phyloP scores from a whole-genome alignment of 2,888 invertebrate species.

The Hirtodrosophila histrioides region DNA sequence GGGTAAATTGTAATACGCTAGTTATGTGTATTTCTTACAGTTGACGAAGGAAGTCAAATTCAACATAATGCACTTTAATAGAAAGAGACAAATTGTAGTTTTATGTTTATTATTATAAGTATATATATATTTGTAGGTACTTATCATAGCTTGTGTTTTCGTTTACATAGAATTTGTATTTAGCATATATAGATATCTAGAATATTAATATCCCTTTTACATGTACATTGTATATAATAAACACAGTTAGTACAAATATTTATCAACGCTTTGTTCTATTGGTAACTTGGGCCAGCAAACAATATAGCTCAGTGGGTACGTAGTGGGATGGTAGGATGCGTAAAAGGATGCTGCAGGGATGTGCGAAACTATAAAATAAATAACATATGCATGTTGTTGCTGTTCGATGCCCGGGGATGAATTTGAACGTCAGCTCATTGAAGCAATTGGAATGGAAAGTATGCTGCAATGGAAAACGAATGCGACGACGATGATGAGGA shows the following conservation, averaged over 20 bases:
- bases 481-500: conserved; percentile 13
- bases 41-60: too few species aligned
- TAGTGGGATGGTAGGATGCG: background rate
- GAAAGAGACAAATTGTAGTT: background rate
- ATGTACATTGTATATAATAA: conserved; percentile 39
- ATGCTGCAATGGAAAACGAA: conserved; percentile 9
- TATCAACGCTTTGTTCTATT: conserved; percentile 4
- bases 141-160: conserved; percentile 70
- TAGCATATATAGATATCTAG: conserved; percentile 48
- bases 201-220: conserved; percentile 75
- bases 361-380: conserved; percentile 66
- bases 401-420: conserved; percentile 22
- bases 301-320: background rate
- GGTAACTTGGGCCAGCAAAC: conserved; percentile 20
- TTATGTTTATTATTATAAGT: conserved; percentile 33
- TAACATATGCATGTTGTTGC: conserved; percentile 58
- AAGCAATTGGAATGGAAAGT: conserved; percentile 43
- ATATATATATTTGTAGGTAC: conserved; percentile 43
- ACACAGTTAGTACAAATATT: conserved; percentile 8
- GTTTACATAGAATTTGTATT: conserved; percentile 66
- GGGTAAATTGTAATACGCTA: too few species aligned
- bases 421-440: conserved; percentile 4
- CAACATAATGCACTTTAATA: too few species aligned
- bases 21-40: too few species aligned
- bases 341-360: conserved; percentile 24